Base-by-base conservation (phyloP, 2,797 vertebrate genomes). In the Enteromius mattozi region DNA sequence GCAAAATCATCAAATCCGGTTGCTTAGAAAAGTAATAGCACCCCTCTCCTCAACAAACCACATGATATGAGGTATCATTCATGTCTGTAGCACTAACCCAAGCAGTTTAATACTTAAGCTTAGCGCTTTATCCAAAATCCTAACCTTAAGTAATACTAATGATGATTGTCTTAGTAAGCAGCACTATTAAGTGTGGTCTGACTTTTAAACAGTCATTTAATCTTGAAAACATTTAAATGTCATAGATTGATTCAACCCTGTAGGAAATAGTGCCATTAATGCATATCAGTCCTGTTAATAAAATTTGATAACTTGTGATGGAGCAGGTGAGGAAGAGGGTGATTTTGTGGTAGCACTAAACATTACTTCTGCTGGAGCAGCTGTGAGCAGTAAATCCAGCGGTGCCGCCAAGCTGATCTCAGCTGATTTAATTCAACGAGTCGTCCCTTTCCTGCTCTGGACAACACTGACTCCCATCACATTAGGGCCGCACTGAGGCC, bases 321-420 rank as follows among this genome's bases (percentile, higher is more conserved):
- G 76, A 85, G 35, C 69, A 72, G 65, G 78, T 72, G 83, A 71
- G 51, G 59, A 80, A 61, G 66, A 49, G 68, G 61, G 37, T 68
- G 17, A 51, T 76, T 81, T 70, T 61, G 79, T 54, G 72, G 59
- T 74, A 17, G 80, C 12, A 8, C 13, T 63, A 75, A 74, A 82
- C 8, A 12, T n/a, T 37, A 45, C 19, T 70, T 77, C 47, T 78
- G 33, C 74, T 78, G 17, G 49, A 69, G 33, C 80, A 87, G 82
- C 69, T 87, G 85, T 85, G 24, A 21, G 75, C 81, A 82, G 65
- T 85, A 80, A 87, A 80, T 85, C 61, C 51, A 61, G 74, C 3
- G 24, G 42, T 81, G 80, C 66, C 27, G 69, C 69, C 63, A 30
- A 24, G 21, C 72, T 79, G 40, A 71, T 75, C 59, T 76, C 40